A percentile compares a stretch with the other conserved stretches of the same genome.
Conservation (phyloP, 2,888 invertebrate genomes). For the Sialis fuliginosa region DNA sequence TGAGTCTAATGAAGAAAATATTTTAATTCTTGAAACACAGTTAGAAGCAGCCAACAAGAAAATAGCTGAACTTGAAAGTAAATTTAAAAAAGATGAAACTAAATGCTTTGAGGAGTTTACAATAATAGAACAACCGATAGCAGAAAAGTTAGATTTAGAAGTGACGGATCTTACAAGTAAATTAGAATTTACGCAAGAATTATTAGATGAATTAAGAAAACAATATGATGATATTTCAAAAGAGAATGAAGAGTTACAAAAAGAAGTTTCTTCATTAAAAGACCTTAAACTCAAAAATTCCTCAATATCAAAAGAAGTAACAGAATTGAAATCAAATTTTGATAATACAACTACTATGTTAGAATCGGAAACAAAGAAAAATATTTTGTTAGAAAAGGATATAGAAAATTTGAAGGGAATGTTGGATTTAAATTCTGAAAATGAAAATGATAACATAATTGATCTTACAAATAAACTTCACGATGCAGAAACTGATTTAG, state of each 20-base stretch:
- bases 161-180: background rate
- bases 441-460: no score
- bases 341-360: background rate
- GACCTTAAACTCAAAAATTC: background rate
- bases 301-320: background rate
- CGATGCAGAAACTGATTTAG: no score
- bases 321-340: background rate
- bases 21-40: constrained; percentile 43
- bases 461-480: no score
- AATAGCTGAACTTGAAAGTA: constrained; percentile 25
- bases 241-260: background rate
- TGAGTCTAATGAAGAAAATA: constrained; percentile 52
- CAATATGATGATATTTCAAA: background rate
- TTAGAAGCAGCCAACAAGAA: constrained; percentile 29
- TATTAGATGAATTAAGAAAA: no score
- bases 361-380: background rate
- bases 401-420: no score
- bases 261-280: background rate
- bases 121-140: background rate
- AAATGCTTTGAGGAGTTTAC: background rate
- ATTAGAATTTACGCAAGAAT: background rate
- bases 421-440: no score
- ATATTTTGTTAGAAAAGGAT: no score
- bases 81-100: background rate
- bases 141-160: background rate